Evolutionary conservation across 1,140 invertebrate species (phyloP), one percentile per base, ranked within the genome.

Genomic region (Pachyrhynchus sulphureomaculatus): DNA sequence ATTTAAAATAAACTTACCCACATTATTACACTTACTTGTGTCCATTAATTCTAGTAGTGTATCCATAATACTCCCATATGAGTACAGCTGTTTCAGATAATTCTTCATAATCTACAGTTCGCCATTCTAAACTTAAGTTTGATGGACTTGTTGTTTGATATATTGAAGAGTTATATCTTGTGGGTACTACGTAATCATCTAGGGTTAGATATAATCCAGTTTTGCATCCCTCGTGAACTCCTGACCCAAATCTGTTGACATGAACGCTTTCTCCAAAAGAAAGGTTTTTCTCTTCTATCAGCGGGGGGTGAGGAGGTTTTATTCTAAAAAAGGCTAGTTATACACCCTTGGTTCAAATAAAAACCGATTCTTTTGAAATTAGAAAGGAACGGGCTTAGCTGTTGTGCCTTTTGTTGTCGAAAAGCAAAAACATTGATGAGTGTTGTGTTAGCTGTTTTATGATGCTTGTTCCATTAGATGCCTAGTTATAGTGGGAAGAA

Each of bases 171-270:
- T 21, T 63, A 9, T 58, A 61, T n/a, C 39, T 13, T 18, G 5
- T 36, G 23, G 62, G 60, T 36, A 64, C 42, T 8, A 63, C 49
- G 20, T 69, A 70, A 26, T 73, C 60, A 32, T 66, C 61, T 29
- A 64, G 18, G 8, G 65, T 60, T 9, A 67, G 47, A 23, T 59
- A 67, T 10, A 82, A 69, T 1, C 75, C 73, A 4, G 75, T 76
- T 9, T 59, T 67, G 61, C 81, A 82, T 21, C 79, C 80, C 56
- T 83, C 81, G 0, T 72, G 39, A 1, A 81, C 62, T 0, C 79
- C 80, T 21, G 70, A 70, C 6, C 77, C 80, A 60, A 82, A 82
- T 53, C 81, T 72, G 42, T 75, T 75, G n/a, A 66, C 64, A 23
- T 67, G 55, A 26, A 67, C 45, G 9, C 29, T 44, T 23, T 63